A percentile compares a stretch with the other conserved stretches of the same genome.
These are phyloP conservation scores for Physocephala rufipes DNA, from an alignment of 2,888 invertebrate genomes.

Conservation along the genomic window DNA sequence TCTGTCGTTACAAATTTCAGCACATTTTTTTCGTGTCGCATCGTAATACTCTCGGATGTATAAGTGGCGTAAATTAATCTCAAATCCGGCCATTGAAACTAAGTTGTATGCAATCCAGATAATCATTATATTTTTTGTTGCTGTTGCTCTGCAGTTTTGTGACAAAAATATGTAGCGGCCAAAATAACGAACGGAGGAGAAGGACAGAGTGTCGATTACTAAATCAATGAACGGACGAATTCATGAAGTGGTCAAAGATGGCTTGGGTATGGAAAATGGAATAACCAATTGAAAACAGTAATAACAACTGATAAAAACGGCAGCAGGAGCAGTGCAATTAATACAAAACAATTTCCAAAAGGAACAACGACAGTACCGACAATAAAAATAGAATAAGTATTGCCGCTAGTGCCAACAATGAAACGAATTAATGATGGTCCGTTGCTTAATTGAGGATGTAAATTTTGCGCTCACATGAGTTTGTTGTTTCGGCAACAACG, in stretches of 20 bases:
- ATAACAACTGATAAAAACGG: not conserved
- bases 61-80: slow-evolving; percentile 31
- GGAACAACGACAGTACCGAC: too few relatives aligned
- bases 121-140: not conserved
- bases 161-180: slow-evolving; percentile 7
- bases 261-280: not conserved
- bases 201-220: not conserved
- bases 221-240: not conserved
- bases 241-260: slow-evolving; percentile 9
- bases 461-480: slow-evolving; percentile 41
- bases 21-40: not conserved
- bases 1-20: too few relatives aligned
- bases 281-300: not conserved
- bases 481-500: slow-evolving; percentile 6
- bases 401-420: slow-evolving; percentile 2
- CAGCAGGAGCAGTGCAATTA: not conserved
- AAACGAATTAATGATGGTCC: slow-evolving; percentile 36
- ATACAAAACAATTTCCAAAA: not conserved
- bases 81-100: not conserved
- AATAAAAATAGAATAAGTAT: not conserved
- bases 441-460: slow-evolving; percentile 39
- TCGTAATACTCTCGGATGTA: too few relatives aligned
- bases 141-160: not conserved
- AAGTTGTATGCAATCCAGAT: slow-evolving; percentile 17
- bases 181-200: not conserved